Evolutionary conservation across 2,797 vertebrate species (phyloP), one percentile per base, ranked within the genome.

Genomic region (Avahi laniger): DNA sequence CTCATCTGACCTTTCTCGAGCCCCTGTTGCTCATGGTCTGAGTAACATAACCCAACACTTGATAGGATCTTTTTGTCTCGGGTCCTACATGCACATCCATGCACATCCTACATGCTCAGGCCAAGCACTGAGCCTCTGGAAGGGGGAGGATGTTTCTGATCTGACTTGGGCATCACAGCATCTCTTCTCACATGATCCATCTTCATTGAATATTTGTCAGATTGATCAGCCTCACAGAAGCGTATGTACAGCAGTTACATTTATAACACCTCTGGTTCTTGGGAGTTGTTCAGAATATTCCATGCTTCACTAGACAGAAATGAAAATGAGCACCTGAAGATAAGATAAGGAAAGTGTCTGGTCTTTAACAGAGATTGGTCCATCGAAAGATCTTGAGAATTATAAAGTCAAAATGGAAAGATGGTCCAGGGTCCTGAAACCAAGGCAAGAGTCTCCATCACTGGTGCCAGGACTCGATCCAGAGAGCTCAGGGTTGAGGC

Each of bases 401-500:
- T 59, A 48, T 50, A 73, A 91, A 83, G 38, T 89, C 69, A 79
- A 26, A 20, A 70, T 85, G 57, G 75, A 95, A 57, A 92, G 73
- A 48, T 92, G 76, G 67, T 84, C 50, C 59, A 52, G 67, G 43
- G 63, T 93, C 81, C 95, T 87, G 80, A 88, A 76, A 33, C 92
- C 24, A 35, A 2, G 80, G 57, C 48, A 57, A 93, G 26, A 50
- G 26, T 70, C 89, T 88, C 81, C 90, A 61, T 35, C 10, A 7
- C 33, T 28, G 26, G 30, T 65, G 57, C 43, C 7, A 43, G 43
- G 43, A 78, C 35, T 73, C 54, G 50, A 43, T 76, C 48, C 67
- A 11, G 78, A 17, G 20, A 73, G 52, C 52, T 52, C 67, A 13
- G 33, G 17, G 28, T 48, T 59, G 59, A 90, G 59, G 63, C 15